Conservation (phyloP, 2,113 vertebrate genomes). For the Tetrao urogallus region DNA sequence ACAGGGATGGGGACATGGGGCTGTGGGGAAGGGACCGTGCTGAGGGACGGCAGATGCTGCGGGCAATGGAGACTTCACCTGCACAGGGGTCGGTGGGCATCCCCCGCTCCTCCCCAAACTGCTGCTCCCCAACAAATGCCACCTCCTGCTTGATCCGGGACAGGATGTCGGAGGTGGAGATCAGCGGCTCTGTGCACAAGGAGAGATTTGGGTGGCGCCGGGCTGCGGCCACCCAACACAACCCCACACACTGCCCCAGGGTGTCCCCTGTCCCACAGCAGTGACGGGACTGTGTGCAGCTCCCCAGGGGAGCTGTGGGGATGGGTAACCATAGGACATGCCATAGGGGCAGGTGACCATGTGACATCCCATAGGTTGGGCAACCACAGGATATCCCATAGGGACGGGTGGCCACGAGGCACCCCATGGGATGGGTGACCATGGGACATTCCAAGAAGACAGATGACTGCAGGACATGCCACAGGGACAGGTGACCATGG, state of each 20-base stretch:
- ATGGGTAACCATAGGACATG: accelerated
- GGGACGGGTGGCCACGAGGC: too few species aligned
- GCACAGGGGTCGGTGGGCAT: slow-evolving; percentile 68
- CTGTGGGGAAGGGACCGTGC: accelerated
- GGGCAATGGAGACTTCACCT: slow-evolving; percentile 24
- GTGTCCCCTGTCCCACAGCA: not conserved
- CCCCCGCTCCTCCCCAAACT: slow-evolving; percentile 73
- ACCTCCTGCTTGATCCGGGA: slow-evolving; percentile 84
- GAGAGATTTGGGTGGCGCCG: not conserved
- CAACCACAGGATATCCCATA: not conserved
- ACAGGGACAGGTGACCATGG: too few species aligned
- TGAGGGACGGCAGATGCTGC: not conserved
- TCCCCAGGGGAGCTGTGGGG: not conserved
- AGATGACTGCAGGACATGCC: not conserved
- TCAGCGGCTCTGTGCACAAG: slow-evolving; percentile 67
- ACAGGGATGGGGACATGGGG: not conserved
- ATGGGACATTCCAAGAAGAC: not conserved
- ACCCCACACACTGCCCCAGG: not conserved
- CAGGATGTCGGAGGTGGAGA: slow-evolving; percentile 80
- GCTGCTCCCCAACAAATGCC: slow-evolving; percentile 73
- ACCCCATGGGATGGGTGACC: not conserved
- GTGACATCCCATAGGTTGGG: not conserved
- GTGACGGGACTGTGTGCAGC: not conserved
- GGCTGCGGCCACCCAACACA: accelerated
- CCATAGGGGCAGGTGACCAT: accelerated